These are phyloP conservation scores for Cherax quadricarinatus DNA, from an alignment of 1,140 invertebrate species.

Conservation along the genomic window DNA sequence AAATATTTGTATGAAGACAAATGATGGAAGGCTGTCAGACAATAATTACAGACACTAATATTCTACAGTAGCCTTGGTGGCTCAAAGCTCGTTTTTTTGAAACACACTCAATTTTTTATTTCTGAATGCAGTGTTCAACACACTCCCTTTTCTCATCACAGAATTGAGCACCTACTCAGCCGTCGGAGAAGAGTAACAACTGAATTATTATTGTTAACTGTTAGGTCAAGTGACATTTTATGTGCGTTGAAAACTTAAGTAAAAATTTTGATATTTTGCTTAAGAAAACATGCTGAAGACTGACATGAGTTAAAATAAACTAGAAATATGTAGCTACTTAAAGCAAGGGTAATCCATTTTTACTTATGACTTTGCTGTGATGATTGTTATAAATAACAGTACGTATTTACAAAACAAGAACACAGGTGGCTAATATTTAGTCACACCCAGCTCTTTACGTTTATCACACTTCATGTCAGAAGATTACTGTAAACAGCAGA, in stretches of 20 bases:
- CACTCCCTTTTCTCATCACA: background rate
- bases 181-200: background rate
- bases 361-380: background rate
- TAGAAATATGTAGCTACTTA: background rate
- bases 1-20: too few relatives aligned
- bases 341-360: background rate
- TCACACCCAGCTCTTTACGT: background rate
- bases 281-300: background rate
- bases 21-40: too few relatives aligned
- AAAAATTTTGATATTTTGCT: background rate
- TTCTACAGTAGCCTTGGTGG: too few relatives aligned
- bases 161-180: background rate
- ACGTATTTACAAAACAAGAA: background rate
- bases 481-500: background rate
- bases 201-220: background rate
- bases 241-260: background rate
- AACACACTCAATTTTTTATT: background rate
- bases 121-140: background rate
- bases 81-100: too few relatives aligned
- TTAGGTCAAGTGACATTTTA: background rate
- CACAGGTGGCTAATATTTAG: background rate
- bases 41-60: too few relatives aligned
- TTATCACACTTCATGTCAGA: background rate
- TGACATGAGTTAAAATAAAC: background rate
- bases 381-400: background rate